These are phyloP conservation scores for Gymnobelideus leadbeateri DNA, from an alignment of 2,113 vertebrate species.

Conservation along the genomic window DNA sequence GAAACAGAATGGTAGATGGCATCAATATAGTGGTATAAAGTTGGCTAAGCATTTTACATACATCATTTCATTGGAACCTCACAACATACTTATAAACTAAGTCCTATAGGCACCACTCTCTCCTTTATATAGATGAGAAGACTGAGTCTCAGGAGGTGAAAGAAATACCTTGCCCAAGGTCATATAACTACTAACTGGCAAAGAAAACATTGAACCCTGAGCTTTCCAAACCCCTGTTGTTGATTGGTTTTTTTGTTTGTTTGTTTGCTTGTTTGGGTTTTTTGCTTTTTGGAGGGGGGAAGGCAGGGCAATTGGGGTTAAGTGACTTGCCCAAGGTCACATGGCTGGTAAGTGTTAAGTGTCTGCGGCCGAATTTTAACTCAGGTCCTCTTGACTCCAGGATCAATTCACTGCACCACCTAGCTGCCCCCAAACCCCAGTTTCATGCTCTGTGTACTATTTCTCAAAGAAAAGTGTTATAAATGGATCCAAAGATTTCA, in stretches of 20 bases:
- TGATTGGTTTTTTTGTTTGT: too few relatives aligned
- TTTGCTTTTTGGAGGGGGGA: too few relatives aligned
- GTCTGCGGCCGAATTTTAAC: too few relatives aligned
- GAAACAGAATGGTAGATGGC: neutral
- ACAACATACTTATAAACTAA: neutral
- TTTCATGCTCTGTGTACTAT: neutral
- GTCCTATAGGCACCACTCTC: neutral
- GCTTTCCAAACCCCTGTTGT: neutral
- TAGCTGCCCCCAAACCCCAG: neutral
- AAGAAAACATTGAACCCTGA: neutral
- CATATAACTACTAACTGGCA: neutral
- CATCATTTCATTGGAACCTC: neutral
- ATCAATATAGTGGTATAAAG: neutral
- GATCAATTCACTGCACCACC: too few relatives aligned
- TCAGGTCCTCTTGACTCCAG: too few relatives aligned
- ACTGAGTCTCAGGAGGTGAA: neutral
- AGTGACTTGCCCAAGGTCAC: too few relatives aligned
- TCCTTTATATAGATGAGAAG: neutral
- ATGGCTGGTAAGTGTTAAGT: too few relatives aligned
- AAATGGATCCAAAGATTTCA: neutral
- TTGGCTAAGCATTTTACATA: neutral
- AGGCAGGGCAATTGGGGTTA: too few relatives aligned
- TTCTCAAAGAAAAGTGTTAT: neutral
- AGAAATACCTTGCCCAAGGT: neutral
- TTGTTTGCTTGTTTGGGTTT: too few relatives aligned